Evolutionary conservation across 2,113 vertebrate species (phyloP).

Genomic region (Tenebrosternarchus preto): DNA sequence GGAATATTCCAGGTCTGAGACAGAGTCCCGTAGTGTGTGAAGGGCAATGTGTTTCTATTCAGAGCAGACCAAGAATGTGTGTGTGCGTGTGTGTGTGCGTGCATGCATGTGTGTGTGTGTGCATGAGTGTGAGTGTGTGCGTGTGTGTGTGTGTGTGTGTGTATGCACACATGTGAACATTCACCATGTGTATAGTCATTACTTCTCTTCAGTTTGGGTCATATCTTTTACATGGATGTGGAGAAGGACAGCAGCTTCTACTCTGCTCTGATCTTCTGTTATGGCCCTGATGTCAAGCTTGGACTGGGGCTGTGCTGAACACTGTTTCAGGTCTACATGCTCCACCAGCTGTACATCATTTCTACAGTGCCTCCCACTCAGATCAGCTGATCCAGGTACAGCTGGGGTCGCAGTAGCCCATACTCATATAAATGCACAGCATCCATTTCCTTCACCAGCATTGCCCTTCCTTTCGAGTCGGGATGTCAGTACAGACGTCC

Average conservation of each 20-base stretch:
- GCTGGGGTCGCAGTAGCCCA: neutral
- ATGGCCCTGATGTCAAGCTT: too few species aligned
- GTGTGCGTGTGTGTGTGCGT: neutral
- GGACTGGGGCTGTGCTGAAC: neutral
- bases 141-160: constrained; percentile 9
- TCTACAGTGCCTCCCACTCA: neutral
- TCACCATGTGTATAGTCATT: neutral
- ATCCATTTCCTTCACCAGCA: neutral
- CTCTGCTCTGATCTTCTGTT: neutral
- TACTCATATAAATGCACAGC: neutral
- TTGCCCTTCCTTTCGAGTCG: neutral
- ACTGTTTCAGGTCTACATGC: neutral
- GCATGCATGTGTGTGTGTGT: constrained; percentile 9
- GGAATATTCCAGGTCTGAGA: constrained; percentile 46
- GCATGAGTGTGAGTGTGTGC: neutral
- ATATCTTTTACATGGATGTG: neutral
- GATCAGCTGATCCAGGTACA: neutral
- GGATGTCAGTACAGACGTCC: neutral
- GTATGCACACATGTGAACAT: neutral
- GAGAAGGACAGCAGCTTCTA: neutral
- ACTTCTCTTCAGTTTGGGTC: neutral
- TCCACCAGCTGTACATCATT: neutral
- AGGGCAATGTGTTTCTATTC: constrained; percentile 42
- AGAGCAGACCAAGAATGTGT: constrained; percentile 11
- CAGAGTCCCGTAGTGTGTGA: constrained; percentile 49